Evolutionary conservation across 92 coral and sea anemone species (phyloP).

Genomic region (Epizoanthus ramosus): DNA sequence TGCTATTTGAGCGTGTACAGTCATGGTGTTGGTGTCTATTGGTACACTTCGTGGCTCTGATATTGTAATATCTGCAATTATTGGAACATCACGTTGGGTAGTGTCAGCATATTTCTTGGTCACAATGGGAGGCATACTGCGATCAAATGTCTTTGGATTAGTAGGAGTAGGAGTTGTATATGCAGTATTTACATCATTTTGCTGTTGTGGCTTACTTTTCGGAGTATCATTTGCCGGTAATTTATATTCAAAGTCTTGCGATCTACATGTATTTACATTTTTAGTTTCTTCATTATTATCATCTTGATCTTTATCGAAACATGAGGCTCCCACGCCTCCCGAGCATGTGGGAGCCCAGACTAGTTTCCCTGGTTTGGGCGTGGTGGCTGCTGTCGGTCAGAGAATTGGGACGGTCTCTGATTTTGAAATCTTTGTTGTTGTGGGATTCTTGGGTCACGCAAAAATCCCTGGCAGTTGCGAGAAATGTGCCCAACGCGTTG

Average conservation of each 20-base stretch:
- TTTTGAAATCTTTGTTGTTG: background rate
- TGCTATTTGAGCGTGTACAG: background rate
- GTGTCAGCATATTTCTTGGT: background rate
- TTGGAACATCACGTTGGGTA: background rate
- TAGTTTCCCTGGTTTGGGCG: slow-evolving; percentile 6
- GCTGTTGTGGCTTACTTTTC: background rate
- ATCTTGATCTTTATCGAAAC: background rate
- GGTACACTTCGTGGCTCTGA: background rate
- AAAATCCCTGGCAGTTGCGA: background rate
- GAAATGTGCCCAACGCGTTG: slow-evolving; percentile 42
- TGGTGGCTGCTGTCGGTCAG: background rate
- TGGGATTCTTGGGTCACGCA: background rate
- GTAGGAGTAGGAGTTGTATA: background rate
- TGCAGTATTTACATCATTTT: background rate
- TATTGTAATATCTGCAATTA: background rate
- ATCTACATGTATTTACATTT: no score
- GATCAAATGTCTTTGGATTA: background rate
- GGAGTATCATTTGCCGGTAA: no score
- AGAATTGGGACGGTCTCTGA: background rate
- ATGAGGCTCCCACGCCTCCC: slow-evolving; percentile 8
- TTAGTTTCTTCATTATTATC: no score
- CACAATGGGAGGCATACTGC: background rate
- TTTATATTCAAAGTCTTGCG: no score
- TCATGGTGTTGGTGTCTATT: background rate
- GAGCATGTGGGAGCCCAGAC: slow-evolving; percentile 2